Evolutionary conservation across 2,797 vertebrate species (phyloP), one percentile per base, ranked within the genome.

Genomic region (Sebastes iracundus): DNA sequence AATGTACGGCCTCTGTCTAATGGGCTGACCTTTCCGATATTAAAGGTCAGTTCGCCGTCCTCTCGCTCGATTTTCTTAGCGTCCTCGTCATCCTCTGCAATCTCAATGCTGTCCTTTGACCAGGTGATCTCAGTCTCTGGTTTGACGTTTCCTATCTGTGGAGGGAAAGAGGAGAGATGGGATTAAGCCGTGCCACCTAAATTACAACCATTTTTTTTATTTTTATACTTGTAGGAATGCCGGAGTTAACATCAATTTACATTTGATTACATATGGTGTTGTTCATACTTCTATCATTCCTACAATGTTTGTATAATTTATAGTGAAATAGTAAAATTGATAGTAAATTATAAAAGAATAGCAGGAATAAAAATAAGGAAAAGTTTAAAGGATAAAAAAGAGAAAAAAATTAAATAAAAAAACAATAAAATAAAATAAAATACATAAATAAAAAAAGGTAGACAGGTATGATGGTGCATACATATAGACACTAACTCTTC

Each of bases 91-190:
- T 96, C 97, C 75, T 97, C 97, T 18, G 96, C 95, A 85, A 99
- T 98, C 92, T 99, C 97, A 63, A 97, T 96, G 61, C 93, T 95
- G 80, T 99, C 97, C 94, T 98, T 99, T 87, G 96, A 97, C 99
- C 99, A 99, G 74, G 93, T 88, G 82, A 99, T 98, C 85, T 96
- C 95, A 4, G 99, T 99, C 87, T 97, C 97, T 55, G 96, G 91
- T 90, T 93, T 98, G 92, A 98, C 96, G 92, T 99, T 99, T 93
- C 97, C 98, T 85, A 99, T 97, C 99, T 99, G 92, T 12, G 60
- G 38, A 68, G 72, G 30, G 20, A 66, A 76, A 63, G 10, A 64
- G 35, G 28, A 60, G 6, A 46, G 0, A 62, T 7, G 2, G 14
- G 27, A 56, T 73, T 20, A 62, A 27, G 20, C 38, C 55, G 7